Conservation (phyloP, 2,888 invertebrate genomes). For the Noctuana brunneofusca region DNA sequence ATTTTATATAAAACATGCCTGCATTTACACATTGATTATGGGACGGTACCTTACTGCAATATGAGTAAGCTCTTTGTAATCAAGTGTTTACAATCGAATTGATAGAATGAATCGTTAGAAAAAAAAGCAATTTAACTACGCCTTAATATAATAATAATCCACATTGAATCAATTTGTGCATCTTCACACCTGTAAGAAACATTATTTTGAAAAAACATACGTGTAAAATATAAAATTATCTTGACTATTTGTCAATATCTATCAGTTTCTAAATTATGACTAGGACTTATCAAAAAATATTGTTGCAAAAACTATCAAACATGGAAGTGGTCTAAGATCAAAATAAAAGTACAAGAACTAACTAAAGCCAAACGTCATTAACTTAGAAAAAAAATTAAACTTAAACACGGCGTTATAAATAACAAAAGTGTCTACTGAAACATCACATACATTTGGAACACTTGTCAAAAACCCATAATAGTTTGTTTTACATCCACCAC, state of each 20-base stretch:
- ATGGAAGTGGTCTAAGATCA: not conserved
- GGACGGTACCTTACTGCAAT: slow-evolving; percentile 34
- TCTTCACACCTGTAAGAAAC: not conserved
- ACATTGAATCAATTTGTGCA: slow-evolving; percentile 4
- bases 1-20: not conserved
- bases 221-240: too few species aligned
- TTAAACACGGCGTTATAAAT: not conserved
- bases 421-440: too few species aligned
- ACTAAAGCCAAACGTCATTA: not conserved
- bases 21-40: slow-evolving; percentile 4
- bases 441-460: too few species aligned
- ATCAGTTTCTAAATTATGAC: slow-evolving; percentile 1
- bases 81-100: not conserved
- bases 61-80: not conserved
- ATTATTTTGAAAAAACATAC: too few species aligned
- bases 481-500: too few species aligned
- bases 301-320: not conserved
- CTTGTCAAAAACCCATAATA: too few species aligned
- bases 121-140: too few species aligned
- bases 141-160: not conserved
- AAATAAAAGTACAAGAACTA: not conserved
- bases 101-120: not conserved
- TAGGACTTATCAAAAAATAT: not conserved
- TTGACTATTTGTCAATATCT: not conserved
- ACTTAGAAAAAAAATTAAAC: not conserved